Evolutionary conservation across 2,888 invertebrate species (phyloP).

Genomic region (Zele albiditarsus): DNA sequence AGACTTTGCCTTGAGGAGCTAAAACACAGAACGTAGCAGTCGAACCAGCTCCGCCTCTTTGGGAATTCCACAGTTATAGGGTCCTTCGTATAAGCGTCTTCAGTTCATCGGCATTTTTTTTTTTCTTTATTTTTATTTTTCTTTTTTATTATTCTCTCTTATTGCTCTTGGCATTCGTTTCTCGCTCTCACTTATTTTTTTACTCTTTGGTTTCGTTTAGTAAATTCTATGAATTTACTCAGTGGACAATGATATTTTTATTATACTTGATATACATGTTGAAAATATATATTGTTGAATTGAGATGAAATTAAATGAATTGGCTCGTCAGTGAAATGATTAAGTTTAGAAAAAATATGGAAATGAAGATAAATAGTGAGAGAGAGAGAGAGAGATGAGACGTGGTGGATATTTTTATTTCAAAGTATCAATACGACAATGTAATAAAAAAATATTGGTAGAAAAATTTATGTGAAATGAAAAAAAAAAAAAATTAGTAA

Average conservation of each 20-base stretch:
- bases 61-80: constrained; percentile 46
- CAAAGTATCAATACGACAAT: background rate
- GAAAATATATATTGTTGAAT: background rate
- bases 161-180: too few species aligned
- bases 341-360: background rate
- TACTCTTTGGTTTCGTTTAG: background rate
- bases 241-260: constrained; percentile 8
- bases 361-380: background rate
- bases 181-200: background rate
- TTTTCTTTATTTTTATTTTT: background rate
- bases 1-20: constrained; percentile 51
- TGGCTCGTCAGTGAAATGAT: background rate
- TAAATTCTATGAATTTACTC: constrained; percentile 1
- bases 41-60: constrained; percentile 50
- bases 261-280: background rate
- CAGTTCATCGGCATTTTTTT: constrained; percentile 22
- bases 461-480: background rate
- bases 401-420: background rate
- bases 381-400: too few species aligned
- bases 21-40: constrained; percentile 48
- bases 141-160: background rate
- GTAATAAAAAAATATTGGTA: background rate
- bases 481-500: background rate
- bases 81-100: constrained; percentile 11
- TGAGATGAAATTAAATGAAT: background rate